Conservation (phyloP, 2,113 vertebrate genomes). For the Phrynosoma blainvillii region DNA sequence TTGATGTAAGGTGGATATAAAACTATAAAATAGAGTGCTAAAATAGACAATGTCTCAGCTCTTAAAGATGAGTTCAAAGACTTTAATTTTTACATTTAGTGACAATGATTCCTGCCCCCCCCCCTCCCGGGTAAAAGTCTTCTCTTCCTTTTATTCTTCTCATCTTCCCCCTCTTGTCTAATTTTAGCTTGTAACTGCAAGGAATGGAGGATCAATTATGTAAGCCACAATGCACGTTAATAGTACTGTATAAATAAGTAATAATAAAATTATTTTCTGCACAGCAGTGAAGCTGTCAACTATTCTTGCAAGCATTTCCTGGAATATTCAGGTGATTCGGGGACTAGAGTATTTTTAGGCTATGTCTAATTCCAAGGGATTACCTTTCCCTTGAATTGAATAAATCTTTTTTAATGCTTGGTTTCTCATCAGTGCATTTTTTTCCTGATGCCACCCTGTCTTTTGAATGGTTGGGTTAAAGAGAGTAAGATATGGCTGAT, state of each 20-base stretch:
- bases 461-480: neutral
- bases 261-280: neutral
- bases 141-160: neutral
- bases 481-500: neutral
- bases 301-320: neutral
- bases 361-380: neutral
- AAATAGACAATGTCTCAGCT: neutral
- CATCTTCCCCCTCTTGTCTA: neutral
- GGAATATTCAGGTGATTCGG: neutral
- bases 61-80: neutral
- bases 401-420: neutral
- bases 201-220: neutral
- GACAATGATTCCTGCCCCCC: neutral
- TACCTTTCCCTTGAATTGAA: neutral
- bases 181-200: neutral
- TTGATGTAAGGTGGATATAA: neutral
- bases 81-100: neutral
- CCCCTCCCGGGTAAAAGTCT: neutral
- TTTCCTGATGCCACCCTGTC: neutral
- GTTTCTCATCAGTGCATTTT: neutral
- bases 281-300: neutral
- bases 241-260: constrained; percentile 19
- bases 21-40: neutral
- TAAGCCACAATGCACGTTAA: constrained; percentile 8
- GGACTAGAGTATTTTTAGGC: neutral